phyloP scores from a whole-genome alignment of 1,140 invertebrate genomes.

The Lepidurus couesii region DNA sequence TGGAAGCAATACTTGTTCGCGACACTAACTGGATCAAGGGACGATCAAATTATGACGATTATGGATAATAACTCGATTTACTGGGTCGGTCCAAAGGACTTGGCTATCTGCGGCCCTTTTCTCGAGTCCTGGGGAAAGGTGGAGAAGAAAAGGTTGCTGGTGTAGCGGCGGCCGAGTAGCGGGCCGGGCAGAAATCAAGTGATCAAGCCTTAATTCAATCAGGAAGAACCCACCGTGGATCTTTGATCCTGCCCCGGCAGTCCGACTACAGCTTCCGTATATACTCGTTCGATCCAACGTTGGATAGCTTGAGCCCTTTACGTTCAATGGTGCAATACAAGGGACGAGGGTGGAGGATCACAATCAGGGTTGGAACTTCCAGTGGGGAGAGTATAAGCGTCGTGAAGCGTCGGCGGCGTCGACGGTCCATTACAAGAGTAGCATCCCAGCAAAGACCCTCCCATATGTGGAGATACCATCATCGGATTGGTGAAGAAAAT shows the following conservation, averaged over 20 bases:
- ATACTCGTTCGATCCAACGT: background rate
- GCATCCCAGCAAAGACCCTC: background rate
- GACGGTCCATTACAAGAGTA: background rate
- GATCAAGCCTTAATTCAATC: slow-evolving; percentile 22
- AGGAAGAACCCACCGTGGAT: slow-evolving; percentile 20
- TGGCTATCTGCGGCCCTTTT: background rate
- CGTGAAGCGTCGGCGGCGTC: background rate
- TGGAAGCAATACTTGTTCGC: background rate
- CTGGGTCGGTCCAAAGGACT: slow-evolving; percentile 12
- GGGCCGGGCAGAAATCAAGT: slow-evolving; percentile 17
- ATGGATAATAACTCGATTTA: slow-evolving; percentile 22
- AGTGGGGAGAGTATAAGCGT: background rate
- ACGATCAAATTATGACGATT: slow-evolving; percentile 22
- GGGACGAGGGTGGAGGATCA: background rate
- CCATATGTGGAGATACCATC: background rate
- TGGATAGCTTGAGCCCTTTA: background rate
- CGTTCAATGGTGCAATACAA: background rate
- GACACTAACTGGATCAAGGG: slow-evolving; percentile 21
- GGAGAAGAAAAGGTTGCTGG: slow-evolving; percentile 1
- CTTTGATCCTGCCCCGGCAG: background rate
- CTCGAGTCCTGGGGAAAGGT: background rate
- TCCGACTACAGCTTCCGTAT: background rate
- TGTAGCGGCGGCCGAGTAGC: slow-evolving; percentile 7
- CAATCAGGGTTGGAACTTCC: background rate
- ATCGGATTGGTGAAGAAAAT: background rate